These are phyloP conservation scores for Morus bassanus DNA, from an alignment of 2,797 vertebrate genomes.

Conservation along the genomic window DNA sequence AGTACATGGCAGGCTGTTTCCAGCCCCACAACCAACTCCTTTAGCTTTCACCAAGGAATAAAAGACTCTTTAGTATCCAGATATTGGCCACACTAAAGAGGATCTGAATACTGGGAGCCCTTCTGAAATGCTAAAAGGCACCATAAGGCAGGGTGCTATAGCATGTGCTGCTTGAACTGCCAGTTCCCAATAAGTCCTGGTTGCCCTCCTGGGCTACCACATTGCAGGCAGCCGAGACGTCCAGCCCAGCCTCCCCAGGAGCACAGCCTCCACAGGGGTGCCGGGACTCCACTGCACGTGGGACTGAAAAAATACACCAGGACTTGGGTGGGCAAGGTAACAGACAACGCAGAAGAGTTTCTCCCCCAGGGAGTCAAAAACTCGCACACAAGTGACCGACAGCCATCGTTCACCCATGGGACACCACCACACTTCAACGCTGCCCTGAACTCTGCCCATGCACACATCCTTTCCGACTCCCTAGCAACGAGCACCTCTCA, in stretches of 20 bases:
- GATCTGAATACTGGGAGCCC: background rate
- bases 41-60: background rate
- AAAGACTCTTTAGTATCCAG: background rate
- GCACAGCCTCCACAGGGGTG: background rate
- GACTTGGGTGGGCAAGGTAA: background rate
- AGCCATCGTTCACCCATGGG: background rate
- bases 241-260: background rate
- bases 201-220: background rate
- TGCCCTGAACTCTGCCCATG: background rate
- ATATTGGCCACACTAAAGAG: background rate
- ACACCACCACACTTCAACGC: background rate
- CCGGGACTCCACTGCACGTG: rapidly evolving
- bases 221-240: rapidly evolving
- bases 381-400: rapidly evolving
- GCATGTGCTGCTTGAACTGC: rapidly evolving
- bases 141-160: background rate
- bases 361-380: background rate
- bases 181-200: background rate
- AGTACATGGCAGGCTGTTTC: background rate
- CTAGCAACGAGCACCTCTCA: background rate
- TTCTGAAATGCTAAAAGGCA: background rate
- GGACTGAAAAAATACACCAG: background rate
- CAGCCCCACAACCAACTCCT: background rate
- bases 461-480: rapidly evolving
- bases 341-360: background rate